Percentiles rank a stretch among this genome's conserved stretches.
These are phyloP conservation scores for Noctua pronuba DNA, from an alignment of 2,888 invertebrate species.

Conservation along the genomic window DNA sequence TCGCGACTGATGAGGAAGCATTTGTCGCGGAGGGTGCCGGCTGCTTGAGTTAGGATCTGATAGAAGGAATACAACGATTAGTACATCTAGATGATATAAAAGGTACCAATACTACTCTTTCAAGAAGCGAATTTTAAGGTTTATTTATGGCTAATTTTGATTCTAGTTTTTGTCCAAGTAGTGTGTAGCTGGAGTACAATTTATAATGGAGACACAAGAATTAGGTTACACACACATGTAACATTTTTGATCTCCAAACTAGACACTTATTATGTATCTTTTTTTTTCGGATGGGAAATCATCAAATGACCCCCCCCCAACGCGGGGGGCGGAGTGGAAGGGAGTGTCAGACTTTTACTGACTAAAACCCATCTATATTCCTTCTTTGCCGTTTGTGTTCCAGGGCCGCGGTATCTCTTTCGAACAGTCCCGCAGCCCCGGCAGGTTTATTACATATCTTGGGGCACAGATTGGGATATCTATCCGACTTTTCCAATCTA, in stretches of 20 bases:
- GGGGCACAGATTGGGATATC: background rate
- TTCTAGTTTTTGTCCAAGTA: background rate
- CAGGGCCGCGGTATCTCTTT: too few relatives aligned
- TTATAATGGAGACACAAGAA: background rate
- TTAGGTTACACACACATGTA: background rate
- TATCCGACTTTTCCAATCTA: background rate
- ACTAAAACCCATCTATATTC: too few relatives aligned
- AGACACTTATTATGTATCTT: too few relatives aligned
- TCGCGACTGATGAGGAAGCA: conserved; percentile 92
- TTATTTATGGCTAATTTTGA: background rate
- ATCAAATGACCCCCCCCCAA: too few relatives aligned
- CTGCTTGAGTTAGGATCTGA: conserved; percentile 85
- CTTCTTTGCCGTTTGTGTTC: too few relatives aligned
- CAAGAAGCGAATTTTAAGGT: background rate
- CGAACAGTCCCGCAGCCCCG: too few relatives aligned
- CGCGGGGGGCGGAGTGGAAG: too few relatives aligned
- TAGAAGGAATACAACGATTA: background rate
- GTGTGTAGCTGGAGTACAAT: background rate
- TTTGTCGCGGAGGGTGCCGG: conserved; percentile 88
- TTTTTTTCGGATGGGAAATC: too few relatives aligned
- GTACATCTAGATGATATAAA: background rate
- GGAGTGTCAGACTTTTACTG: too few relatives aligned
- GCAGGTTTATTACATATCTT: too few relatives aligned
- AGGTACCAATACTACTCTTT: background rate
- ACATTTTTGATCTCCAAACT: background rate